Conservation (phyloP, 2,797 vertebrate genomes). For the Schizothorax lantsangensis region DNA sequence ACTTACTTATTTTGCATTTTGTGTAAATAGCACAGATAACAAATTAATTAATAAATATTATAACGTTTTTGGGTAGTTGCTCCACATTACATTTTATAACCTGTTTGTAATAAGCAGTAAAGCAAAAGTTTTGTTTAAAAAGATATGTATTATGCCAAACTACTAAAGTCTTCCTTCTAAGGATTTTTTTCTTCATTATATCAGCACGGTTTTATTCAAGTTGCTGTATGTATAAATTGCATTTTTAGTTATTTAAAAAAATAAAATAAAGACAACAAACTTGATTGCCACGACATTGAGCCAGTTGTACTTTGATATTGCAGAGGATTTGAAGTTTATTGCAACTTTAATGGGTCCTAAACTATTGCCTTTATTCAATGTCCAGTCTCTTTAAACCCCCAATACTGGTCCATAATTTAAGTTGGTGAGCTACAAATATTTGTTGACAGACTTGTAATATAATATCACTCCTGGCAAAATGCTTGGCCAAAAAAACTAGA, state of each 20-base stretch:
- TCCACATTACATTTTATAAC: background rate
- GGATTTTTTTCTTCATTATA: background rate
- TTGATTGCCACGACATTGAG: background rate
- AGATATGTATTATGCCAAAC: background rate
- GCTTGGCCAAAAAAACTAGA: slow-evolving; percentile 89
- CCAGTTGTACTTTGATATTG: background rate
- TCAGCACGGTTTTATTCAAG: background rate
- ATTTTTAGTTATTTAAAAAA: too few species aligned
- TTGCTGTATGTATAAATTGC: background rate
- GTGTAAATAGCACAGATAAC: background rate
- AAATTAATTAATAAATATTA: background rate
- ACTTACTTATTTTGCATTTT: too few species aligned
- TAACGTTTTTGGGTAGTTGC: background rate
- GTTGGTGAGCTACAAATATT: slow-evolving; percentile 76
- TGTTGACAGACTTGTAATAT: slow-evolving; percentile 90
- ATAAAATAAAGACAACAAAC: background rate
- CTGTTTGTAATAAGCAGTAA: background rate
- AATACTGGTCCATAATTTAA: slow-evolving; percentile 8
- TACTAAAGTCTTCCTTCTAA: too few species aligned
- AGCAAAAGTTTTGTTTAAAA: background rate
- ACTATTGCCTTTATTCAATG: background rate
- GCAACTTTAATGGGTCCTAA: background rate
- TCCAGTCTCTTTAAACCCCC: background rate
- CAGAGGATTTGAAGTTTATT: background rate
- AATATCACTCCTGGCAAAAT: slow-evolving; percentile 90